Base-by-base conservation (phyloP, 2,113 vertebrate genomes). In the Ondatra zibethicus region DNA sequence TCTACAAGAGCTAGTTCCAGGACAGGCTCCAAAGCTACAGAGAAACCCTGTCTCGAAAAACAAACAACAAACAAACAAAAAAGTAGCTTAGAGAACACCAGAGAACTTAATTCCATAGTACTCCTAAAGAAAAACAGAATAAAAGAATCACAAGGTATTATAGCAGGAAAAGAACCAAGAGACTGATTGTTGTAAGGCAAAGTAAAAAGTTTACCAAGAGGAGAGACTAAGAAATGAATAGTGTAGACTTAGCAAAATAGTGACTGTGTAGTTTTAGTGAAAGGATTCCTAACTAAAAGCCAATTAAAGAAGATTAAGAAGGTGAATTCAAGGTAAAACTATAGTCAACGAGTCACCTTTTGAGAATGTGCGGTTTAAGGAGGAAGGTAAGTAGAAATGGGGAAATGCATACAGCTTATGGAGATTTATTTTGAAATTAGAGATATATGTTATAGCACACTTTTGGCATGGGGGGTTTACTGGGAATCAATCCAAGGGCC, bases 51-150 rank as follows among this genome's bases (percentile, higher is more conserved):
- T 58, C 19, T 58, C 6, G 19, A 58, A 58, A 58, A 58, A 17
- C 55, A 58, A 58, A 21, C 5, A 58, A 58, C 5, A 58, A 58
- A 21, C 0, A 6, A 58, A 58, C 58, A 21, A 58, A 58, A 58
- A 58, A 58, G 42, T 12, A 97, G 45, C 82, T 0, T 82, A 45
- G 45, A 95, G 73, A 97, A 88, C 17, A 36, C 27, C n/a, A 92
- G 33, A 52, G 58, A 65, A 76, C 2, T 87, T 45, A 89, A 87
- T 65, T 70, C 27, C 17, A 55, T 11, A 89, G 42, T 10, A 90
- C 33, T 55, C 39, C 10, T 66, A 52, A 80, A 47, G 47, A 27
- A 5, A 91, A 94, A 97, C 9, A 84, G 55, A 84, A 42, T 61
- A 84, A 63, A 84, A 61, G 25, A 84, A 42, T 42, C 25, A 91